phyloP scores from a whole-genome alignment of 2,113 vertebrate genomes.

The Embiotoca jacksoni region DNA sequence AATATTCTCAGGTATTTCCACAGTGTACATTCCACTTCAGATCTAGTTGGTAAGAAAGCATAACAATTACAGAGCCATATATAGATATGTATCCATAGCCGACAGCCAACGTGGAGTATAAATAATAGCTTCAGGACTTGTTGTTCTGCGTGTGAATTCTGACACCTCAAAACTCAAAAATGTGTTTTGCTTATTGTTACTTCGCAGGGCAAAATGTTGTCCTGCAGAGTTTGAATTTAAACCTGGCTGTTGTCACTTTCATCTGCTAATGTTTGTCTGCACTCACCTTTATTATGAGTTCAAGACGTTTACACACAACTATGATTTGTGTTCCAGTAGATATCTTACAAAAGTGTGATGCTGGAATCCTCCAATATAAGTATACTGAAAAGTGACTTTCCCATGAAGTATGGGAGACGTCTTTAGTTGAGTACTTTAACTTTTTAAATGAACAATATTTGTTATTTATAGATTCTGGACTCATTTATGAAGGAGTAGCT shows the following conservation, averaged over 20 bases:
- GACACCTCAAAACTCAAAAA: not conserved
- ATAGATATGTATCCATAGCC: slow-evolving; percentile 5
- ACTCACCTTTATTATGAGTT: not conserved
- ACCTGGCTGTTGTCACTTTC: not conserved
- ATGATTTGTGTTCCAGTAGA: not conserved
- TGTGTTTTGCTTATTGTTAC: not conserved
- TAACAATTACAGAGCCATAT: slow-evolving; percentile 9
- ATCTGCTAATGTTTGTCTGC: not conserved
- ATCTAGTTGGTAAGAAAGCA: not conserved
- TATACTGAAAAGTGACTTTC: no score
- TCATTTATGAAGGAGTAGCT: not conserved
- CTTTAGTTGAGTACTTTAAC: not conserved
- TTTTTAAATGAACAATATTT: slow-evolving; percentile 8
- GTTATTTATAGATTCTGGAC: not conserved
- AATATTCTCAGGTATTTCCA: slow-evolving; percentile 1
- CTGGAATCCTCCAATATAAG: no score
- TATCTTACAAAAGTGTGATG: no score
- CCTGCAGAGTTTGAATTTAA: not conserved
- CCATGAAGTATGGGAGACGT: no score
- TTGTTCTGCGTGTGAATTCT: not conserved
- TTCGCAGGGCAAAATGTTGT: not conserved
- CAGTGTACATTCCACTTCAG: slow-evolving; percentile 3
- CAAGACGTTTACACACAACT: not conserved
- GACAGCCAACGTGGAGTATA: slow-evolving; percentile 4
- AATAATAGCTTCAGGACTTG: slow-evolving; percentile 10